Conservation (phyloP, 2,888 invertebrate species). For the Heterodera filipjevi region DNA sequence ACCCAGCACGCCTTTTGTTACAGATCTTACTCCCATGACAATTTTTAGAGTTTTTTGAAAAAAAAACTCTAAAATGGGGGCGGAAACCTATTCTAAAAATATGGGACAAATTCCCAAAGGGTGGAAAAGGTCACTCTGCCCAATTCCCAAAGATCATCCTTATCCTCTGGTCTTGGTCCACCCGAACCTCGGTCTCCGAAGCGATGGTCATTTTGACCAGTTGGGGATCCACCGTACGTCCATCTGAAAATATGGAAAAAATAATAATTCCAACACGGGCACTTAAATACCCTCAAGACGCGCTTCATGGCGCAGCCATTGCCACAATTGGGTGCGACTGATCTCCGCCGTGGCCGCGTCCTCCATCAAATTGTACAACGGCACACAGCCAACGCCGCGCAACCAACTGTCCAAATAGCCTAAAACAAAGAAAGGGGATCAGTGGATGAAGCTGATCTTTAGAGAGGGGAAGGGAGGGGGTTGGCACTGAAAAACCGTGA, state of each 20-base stretch:
- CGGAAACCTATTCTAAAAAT: too few relatives aligned
- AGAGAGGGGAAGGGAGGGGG: too few relatives aligned
- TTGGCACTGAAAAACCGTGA: too few relatives aligned
- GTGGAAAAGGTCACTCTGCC: background rate
- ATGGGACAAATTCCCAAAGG: too few relatives aligned
- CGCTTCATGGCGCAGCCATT: slow-evolving; percentile 75
- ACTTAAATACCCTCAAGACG: slow-evolving; percentile 58
- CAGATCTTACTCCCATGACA: too few relatives aligned
- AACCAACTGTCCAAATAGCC: slow-evolving; percentile 77
- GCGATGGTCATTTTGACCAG: slow-evolving; percentile 65
- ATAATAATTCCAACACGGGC: background rate
- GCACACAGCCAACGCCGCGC: slow-evolving; percentile 74
- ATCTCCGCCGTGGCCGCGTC: slow-evolving; percentile 80
- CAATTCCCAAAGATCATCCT: background rate
- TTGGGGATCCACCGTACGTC: slow-evolving; percentile 57
- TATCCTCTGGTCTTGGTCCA: too few relatives aligned
- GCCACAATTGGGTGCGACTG: slow-evolving; percentile 77
- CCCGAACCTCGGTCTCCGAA: slow-evolving; percentile 49
- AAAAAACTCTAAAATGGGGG: too few relatives aligned
- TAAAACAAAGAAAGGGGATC: slow-evolving; percentile 29
- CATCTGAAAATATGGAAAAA: slow-evolving; percentile 45
- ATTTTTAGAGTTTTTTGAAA: too few relatives aligned
- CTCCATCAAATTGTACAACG: slow-evolving; percentile 74
- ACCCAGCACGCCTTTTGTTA: too few relatives aligned
- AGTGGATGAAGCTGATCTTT: too few relatives aligned